Conservation (phyloP, 2,113 vertebrate species). For the Nesogale talazaci region DNA sequence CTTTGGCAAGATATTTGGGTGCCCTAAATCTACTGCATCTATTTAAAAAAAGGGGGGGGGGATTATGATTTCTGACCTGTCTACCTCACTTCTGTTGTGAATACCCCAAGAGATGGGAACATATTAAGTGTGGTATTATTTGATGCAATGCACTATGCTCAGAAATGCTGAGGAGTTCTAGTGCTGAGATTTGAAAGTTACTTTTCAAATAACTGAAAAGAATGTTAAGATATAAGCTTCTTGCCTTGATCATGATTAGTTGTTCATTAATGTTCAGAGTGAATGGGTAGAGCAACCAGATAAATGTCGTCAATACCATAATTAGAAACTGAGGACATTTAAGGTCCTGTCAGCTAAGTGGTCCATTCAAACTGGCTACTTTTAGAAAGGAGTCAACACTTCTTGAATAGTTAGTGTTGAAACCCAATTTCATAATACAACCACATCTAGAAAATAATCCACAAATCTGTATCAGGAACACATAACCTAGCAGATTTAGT, state of each 20-base stretch:
- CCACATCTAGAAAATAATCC: not conserved
- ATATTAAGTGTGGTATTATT: not conserved
- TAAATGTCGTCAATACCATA: not conserved
- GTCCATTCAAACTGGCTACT: not conserved
- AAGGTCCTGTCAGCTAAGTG: not conserved
- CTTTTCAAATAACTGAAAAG: constrained; percentile 25
- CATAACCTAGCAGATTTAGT: not conserved
- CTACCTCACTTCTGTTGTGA: constrained; percentile 10
- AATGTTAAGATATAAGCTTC: constrained; percentile 7
- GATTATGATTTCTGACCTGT: constrained; percentile 35
- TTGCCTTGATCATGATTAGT: not conserved
- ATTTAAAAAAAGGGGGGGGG: not conserved
- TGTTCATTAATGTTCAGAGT: not conserved
- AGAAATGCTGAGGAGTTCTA: constrained; percentile 12
- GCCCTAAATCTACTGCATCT: constrained; percentile 60
- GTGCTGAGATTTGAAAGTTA: not conserved
- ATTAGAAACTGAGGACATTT: not conserved
- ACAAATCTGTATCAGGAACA: not conserved
- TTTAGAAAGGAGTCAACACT: not conserved
- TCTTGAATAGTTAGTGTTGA: not conserved
- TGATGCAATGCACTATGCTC: not conserved
- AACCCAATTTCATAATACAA: not conserved
- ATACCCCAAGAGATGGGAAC: not conserved
- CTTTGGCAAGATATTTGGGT: constrained; percentile 50
- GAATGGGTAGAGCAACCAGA: not conserved